Percentiles rank a stretch among this genome's conserved stretches.
phyloP scores from a whole-genome alignment of 1,140 invertebrate species.

The Helicoverpa armigera region DNA sequence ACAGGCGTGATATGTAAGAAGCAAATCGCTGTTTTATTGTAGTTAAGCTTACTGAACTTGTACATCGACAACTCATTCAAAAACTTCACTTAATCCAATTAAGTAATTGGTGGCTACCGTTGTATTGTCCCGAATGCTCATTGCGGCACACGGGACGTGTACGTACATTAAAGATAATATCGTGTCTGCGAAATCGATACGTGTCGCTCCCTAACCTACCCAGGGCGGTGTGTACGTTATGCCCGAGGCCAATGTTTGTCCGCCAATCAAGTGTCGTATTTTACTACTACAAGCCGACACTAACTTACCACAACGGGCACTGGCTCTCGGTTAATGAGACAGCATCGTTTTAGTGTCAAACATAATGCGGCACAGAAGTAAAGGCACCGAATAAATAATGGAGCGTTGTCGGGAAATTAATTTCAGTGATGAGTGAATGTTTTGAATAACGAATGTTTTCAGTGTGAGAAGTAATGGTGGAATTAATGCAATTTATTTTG shows the following conservation, averaged over 20 bases:
- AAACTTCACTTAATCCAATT: slow-evolving; percentile 54
- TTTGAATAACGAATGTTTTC: slow-evolving; percentile 14
- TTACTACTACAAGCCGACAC: slow-evolving; percentile 72
- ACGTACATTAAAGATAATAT: slow-evolving; percentile 47
- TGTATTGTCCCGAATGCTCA: slow-evolving; percentile 18
- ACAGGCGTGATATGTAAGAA: neutral
- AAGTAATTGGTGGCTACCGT: slow-evolving; percentile 63
- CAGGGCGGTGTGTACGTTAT: slow-evolving; percentile 54
- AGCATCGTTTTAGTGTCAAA: slow-evolving; percentile 76
- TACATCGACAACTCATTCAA: slow-evolving; percentile 29
- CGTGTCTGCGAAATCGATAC: slow-evolving; percentile 52
- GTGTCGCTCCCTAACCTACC: slow-evolving; percentile 59
- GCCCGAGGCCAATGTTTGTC: slow-evolving; percentile 66
- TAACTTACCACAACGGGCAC: slow-evolving; percentile 78
- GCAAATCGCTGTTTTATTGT: neutral
- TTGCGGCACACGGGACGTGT: slow-evolving; percentile 35
- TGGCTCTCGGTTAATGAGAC: slow-evolving; percentile 78
- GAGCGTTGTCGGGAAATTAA: slow-evolving; percentile 24
- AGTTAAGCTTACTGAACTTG: neutral
- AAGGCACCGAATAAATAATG: slow-evolving; percentile 42
- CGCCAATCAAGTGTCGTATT: slow-evolving; percentile 76
- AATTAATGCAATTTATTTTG: neutral
- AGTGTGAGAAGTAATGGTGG: neutral
- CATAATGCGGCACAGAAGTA: slow-evolving; percentile 62
- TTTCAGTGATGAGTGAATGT: neutral